A percentile compares a stretch with the other conserved stretches of the same genome.
Conservation (phyloP, 2,797 vertebrate genomes). For the Urophycis tenuis region DNA sequence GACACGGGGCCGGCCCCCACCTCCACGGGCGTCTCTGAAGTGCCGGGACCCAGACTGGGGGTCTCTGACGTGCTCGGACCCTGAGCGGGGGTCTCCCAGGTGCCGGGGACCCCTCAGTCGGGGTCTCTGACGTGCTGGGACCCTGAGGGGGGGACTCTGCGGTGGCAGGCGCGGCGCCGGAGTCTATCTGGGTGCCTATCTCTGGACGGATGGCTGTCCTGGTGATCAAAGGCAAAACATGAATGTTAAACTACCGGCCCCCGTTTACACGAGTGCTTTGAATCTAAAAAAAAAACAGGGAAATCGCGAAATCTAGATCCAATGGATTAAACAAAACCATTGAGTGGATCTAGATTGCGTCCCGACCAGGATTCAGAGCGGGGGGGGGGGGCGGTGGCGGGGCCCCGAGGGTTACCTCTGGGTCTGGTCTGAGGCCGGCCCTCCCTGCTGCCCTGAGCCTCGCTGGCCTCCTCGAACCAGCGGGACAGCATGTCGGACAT, state of each 20-base stretch:
- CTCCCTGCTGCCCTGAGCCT: slow-evolving; percentile 86
- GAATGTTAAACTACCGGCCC: no score
- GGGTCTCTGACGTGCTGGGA: slow-evolving; percentile 47
- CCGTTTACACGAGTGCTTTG: no score
- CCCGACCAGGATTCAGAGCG: no score
- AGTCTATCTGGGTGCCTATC: slow-evolving; percentile 59
- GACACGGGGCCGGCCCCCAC: slow-evolving; percentile 53
- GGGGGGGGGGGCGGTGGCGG: background rate
- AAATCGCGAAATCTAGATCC: no score
- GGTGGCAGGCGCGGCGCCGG: slow-evolving; percentile 52
- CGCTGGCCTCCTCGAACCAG: slow-evolving; percentile 98
- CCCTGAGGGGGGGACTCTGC: slow-evolving; percentile 62
- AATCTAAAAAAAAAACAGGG: no score
- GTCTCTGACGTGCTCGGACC: slow-evolving; percentile 32
- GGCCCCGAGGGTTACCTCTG: slow-evolving; percentile 80
- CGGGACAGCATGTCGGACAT: slow-evolving; percentile 99
- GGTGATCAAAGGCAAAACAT: slow-evolving; percentile 32
- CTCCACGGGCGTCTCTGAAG: slow-evolving; percentile 65
- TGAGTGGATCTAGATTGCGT: no score
- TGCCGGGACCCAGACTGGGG: slow-evolving; percentile 55
- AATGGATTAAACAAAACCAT: no score
- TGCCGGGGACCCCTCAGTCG: slow-evolving; percentile 61
- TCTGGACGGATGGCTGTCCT: slow-evolving; percentile 77
- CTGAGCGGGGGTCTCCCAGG: slow-evolving; percentile 60
- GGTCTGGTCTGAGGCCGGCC: slow-evolving; percentile 80